Base-by-base conservation (phyloP, 2,113 vertebrate genomes). In the Myxocyprinus asiaticus region DNA sequence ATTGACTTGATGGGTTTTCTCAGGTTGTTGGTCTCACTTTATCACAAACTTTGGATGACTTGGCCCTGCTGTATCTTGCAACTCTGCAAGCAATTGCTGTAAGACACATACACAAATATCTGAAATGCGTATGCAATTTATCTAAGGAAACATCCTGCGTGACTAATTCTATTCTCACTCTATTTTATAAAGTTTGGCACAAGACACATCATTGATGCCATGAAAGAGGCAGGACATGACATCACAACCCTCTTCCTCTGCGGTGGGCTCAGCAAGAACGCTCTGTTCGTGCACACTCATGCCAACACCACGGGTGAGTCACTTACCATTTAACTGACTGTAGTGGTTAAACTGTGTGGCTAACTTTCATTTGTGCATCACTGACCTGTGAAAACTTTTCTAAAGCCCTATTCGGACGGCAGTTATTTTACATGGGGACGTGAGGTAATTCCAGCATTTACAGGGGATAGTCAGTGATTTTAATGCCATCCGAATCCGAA, bases 191-290 rank as follows among this genome's bases (percentile, higher is more conserved):
- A 99, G 97, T 91, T 99, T 0, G 96, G 97, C 70, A 97, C 96
- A 0, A 94, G 93, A 64, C 95, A 97, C 77, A 98, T 99, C 85
- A 88, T 98, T 82, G 95, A 98, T 71, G 85, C 91, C 0, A 95
- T 99, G 96, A 89, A 90, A 85, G 87, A 90, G 69, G 93, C 95
- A 47, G 98, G 97, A 1, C 95, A 98, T 81, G 91, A 85, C 15
- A 91, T 98, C 91, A 93, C 55, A 81, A 94, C 95, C 0, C 90
- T 99, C 71, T 98, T 97, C 82, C 88, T 99, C 77, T 98, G 97
- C 2, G 98, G 97, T 2, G 98, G 98, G 5, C 90, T 99, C 85
- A 98, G 98, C 93, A 99, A 98, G 91, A 99, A 99, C 74, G 76
- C 92, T 2, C 92, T 99, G 77, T 98, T 96, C 82, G 95, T 98